Conservation (phyloP, 2,888 invertebrate genomes). For the Vesta saturnalis region DNA sequence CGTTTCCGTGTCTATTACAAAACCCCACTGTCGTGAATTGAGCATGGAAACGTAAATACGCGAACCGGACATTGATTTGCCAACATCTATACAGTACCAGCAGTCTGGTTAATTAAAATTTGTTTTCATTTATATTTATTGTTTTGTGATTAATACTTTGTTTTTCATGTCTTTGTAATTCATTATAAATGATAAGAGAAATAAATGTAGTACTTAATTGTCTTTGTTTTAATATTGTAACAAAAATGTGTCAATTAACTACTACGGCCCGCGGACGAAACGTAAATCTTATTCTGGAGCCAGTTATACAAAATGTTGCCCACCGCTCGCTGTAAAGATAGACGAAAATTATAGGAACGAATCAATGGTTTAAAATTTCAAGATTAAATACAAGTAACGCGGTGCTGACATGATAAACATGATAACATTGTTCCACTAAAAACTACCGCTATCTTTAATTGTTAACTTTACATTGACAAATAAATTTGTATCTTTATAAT, state of each 20-base stretch:
- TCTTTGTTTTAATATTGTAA: background rate
- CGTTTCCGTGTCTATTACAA: no score
- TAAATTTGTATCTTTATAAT: no score
- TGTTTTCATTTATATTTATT: slow-evolving; percentile 8
- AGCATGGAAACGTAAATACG: no score
- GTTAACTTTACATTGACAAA: no score
- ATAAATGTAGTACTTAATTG: slow-evolving; percentile 4
- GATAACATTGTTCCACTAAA: no score
- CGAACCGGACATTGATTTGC: background rate
- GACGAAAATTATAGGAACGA: no score
- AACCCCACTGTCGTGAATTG: no score
- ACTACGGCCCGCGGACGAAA: slow-evolving; percentile 2
- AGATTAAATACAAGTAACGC: no score
- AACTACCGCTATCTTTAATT: no score
- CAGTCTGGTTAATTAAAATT: background rate
- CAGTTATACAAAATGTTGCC: background rate
- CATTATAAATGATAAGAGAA: background rate
- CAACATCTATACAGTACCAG: background rate
- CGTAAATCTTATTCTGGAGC: background rate
- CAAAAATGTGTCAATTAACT: background rate
- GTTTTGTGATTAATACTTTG: slow-evolving; percentile 4
- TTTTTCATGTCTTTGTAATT: slow-evolving; percentile 3
- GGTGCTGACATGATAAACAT: no score
- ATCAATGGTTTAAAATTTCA: no score
- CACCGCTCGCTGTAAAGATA: no score